Conservation (phyloP, 2,888 invertebrate genomes). For the Drosophila hamatofila region DNA sequence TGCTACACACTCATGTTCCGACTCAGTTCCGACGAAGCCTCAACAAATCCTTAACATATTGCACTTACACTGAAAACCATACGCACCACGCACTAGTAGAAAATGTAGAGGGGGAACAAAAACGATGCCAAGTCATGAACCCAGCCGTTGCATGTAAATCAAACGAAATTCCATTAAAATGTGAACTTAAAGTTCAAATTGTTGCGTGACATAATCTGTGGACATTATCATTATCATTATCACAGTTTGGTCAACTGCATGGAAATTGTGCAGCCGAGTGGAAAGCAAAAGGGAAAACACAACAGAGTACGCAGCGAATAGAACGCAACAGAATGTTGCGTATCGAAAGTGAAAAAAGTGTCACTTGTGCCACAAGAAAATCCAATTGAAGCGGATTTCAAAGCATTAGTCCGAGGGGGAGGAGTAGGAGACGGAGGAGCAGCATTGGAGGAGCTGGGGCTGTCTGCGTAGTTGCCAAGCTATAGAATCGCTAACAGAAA, state of each 20-base stretch:
- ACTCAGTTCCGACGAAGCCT: conserved; percentile 25
- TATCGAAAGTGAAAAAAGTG: conserved; percentile 75
- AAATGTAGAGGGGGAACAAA: conserved; percentile 4
- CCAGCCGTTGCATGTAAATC: conserved; percentile 64
- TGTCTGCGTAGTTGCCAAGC: conserved; percentile 18
- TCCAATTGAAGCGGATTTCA: conserved; percentile 81
- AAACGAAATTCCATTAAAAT: conserved; percentile 78
- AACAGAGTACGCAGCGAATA: conserved; percentile 28
- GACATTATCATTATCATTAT: conserved; percentile 69
- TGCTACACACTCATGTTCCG: background rate
- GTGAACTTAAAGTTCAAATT: conserved; percentile 80
- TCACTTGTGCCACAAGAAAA: conserved; percentile 52
- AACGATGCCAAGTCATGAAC: conserved; percentile 70
- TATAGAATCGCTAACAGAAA: conserved; percentile 57
- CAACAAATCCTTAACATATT: conserved; percentile 26
- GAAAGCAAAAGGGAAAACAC: conserved; percentile 31
- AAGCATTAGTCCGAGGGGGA: conserved; percentile 49
- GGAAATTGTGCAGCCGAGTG: conserved; percentile 51
- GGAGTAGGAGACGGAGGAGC: background rate
- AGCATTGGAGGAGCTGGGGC: background rate
- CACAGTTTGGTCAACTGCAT: conserved; percentile 66
- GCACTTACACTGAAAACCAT: conserved; percentile 9
- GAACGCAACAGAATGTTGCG: conserved; percentile 61
- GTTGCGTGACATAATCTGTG: conserved; percentile 78
- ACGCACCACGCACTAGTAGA: conserved; percentile 25